Percentiles rank a stretch among this genome's conserved stretches.
Conservation (phyloP, 1,140 invertebrate species). For the Antheraea pernyi region DNA sequence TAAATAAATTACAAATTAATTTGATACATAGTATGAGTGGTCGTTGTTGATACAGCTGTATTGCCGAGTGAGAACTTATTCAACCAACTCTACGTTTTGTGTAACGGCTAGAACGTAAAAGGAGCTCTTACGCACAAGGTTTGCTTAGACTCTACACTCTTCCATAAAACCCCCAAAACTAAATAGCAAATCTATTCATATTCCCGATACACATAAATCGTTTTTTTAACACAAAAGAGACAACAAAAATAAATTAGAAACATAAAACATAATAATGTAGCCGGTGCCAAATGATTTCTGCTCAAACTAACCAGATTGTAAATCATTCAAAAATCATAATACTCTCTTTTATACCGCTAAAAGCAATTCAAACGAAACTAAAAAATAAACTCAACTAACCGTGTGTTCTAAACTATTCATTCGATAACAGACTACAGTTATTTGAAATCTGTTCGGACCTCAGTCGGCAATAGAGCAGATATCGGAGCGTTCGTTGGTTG, state of each 20-base stretch:
- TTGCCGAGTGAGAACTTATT: conserved; percentile 38
- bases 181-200: not conserved
- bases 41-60: conserved; percentile 38
- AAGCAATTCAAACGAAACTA: not conserved
- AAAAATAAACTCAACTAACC: conserved; percentile 36
- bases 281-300: conserved; percentile 18
- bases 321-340: conserved; percentile 17
- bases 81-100: conserved; percentile 3
- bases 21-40: conserved; percentile 38
- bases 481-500: conserved; percentile 1
- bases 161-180: not conserved
- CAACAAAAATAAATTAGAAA: not conserved
- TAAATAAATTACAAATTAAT: conserved; percentile 55
- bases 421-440: conserved; percentile 1
- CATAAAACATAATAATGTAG: not conserved
- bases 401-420: conserved; percentile 6
- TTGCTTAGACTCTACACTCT: not conserved
- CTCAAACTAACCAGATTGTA: conserved; percentile 18
- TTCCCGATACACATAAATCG: no score
- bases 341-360: not conserved
- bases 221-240: no score
- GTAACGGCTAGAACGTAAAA: conserved; percentile 23
- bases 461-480: conserved; percentile 8
- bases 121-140: not conserved
- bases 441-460: not conserved